Evolutionary conservation across 2,888 invertebrate genomes (phyloP), one percentile per base, ranked within the genome.

Genomic region (Oscheius sp.): DNA sequence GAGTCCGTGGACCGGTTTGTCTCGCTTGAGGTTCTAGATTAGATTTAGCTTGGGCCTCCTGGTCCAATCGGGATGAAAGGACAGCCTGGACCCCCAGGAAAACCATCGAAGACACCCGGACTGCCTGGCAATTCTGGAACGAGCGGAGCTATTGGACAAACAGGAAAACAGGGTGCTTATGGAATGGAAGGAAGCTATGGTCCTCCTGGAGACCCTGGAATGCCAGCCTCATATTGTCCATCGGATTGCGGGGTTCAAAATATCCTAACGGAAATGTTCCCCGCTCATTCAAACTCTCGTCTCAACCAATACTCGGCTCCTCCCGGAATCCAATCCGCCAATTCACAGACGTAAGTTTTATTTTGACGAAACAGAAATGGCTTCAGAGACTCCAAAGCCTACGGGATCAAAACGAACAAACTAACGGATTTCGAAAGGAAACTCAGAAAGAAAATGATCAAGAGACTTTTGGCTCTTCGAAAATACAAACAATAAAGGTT

Each of bases 171-270:
- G 53, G 85, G 84, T 37, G 66, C 66, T 34, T 73, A 72, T 25
- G 84, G 84, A 17, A 73, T 78, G 70, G 78, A 80, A 50, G 84
- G 84, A 65, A 80, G 76, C 12, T 71, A 74, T 57, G 84, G 84
- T 34, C 79, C 83, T 42, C 82, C 83, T 39, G 85, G 85, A 73
- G 84, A 85, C 46, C 82, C 85, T 55, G 80, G 80, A 31, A 57
- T 78, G 2, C 79, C 80, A 10, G 73, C 74, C 23, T 61, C 76
- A 1, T 80, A 80, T 46, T 80, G 80, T 53, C 80, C 79, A 10
- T 76, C 79, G 0, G 80, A 80, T 65, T 80, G 80, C 65, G 80
- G 80, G n/a, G 76, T 79, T 17, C 76, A 78, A 48, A 75, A 69
- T 20, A 78, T 78, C 31, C 70, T 78, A 34, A 67, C 74, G 1